Percentiles rank a stretch among this genome's conserved stretches.
Evolutionary conservation across 2,888 invertebrate genomes (phyloP).

Genomic region (Drosophila multiciliata): DNA sequence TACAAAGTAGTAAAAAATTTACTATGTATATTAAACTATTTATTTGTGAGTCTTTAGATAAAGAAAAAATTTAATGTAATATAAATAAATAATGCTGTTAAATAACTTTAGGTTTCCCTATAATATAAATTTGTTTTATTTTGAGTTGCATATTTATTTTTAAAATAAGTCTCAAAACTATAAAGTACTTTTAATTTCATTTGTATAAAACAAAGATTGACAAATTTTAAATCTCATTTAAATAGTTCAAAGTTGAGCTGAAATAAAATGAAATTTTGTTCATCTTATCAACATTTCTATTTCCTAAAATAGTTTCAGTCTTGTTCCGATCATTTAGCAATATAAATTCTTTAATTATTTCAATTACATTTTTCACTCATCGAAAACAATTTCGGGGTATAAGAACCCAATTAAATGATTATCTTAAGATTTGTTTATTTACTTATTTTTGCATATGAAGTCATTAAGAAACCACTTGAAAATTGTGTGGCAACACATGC

Average conservation of each 20-base stretch:
- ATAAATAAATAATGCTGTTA: background rate
- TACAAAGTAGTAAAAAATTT: background rate
- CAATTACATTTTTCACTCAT: background rate
- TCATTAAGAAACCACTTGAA: constrained; percentile 8
- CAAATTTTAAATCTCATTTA: background rate
- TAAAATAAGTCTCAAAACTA: background rate
- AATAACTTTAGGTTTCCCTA: too few species aligned
- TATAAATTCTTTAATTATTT: background rate
- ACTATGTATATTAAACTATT: background rate
- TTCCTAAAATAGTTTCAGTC: background rate
- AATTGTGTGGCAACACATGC: background rate
- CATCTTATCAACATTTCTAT: background rate
- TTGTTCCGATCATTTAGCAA: background rate
- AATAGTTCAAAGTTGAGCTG: background rate
- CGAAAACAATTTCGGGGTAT: background rate
- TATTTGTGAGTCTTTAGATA: background rate
- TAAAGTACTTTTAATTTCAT: background rate
- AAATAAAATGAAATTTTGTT: background rate
- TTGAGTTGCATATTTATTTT: background rate
- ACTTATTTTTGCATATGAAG: constrained; percentile 5
- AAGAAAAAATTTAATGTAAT: background rate
- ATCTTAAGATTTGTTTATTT: background rate
- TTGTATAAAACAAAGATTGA: background rate
- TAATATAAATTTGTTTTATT: too few species aligned
- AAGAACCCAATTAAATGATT: background rate